phyloP scores from a whole-genome alignment of 35 echinoderm and acorn worm species.

The Heliocidaris erythrogramma region DNA sequence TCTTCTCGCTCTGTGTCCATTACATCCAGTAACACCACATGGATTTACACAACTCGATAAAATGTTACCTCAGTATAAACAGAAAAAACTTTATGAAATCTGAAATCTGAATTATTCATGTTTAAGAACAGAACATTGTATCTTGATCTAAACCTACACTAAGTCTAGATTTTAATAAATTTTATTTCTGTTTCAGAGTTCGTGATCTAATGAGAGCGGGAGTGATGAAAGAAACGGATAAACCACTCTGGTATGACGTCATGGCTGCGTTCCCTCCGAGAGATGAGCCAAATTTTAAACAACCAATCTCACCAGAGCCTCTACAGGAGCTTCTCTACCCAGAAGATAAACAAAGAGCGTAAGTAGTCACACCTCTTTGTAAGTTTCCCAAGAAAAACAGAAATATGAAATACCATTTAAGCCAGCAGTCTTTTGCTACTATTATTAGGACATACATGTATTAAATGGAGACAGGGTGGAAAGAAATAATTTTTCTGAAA shows the following conservation, averaged over 20 bases:
- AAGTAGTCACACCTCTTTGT: constrained; percentile 23
- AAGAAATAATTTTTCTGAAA: too few relatives aligned
- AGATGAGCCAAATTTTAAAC: constrained; percentile 63
- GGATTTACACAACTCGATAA: too few relatives aligned
- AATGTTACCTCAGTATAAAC: too few relatives aligned
- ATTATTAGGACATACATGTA: not conserved
- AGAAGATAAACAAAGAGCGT: constrained; percentile 82
- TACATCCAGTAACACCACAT: too few relatives aligned
- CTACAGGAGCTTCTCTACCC: constrained; percentile 68
- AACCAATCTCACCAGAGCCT: constrained; percentile 43
- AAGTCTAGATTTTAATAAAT: not conserved
- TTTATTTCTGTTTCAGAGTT: constrained; percentile 45
- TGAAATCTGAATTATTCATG: too few relatives aligned
- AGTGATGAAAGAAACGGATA: constrained; percentile 83
- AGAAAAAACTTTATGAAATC: too few relatives aligned
- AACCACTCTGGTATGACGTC: constrained; percentile 88
- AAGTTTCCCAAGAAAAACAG: not conserved
- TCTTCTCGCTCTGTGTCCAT: too few relatives aligned
- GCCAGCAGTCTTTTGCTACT: not conserved
- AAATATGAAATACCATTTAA: not conserved
- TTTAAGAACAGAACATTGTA: too few relatives aligned
- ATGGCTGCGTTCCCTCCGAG: constrained; percentile 82
- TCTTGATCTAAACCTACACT: too few relatives aligned
- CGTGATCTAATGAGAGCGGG: constrained; percentile 88
- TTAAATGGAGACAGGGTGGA: not conserved